phyloP scores from a whole-genome alignment of 2,888 invertebrate genomes.

The Cephus spinipes region DNA sequence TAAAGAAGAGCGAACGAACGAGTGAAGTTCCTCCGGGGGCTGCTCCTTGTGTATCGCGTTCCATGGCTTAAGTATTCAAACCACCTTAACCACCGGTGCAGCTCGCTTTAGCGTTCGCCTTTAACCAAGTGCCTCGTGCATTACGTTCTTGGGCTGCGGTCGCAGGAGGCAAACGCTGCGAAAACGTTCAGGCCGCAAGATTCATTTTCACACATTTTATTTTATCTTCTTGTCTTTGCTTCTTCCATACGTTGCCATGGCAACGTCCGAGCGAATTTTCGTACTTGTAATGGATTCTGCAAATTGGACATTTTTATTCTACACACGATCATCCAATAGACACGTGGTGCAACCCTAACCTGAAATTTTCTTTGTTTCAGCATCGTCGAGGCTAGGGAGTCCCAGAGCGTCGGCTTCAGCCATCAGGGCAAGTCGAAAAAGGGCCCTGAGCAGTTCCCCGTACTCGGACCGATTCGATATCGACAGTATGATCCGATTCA shows the following conservation, averaged over 20 bases:
- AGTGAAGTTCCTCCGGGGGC: background rate
- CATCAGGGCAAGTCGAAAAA: constrained; percentile 82
- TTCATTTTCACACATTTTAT: constrained; percentile 18
- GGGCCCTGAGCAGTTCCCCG: constrained; percentile 93
- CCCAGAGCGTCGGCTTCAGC: constrained; percentile 68
- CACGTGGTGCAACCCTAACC: background rate
- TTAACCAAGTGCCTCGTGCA: constrained; percentile 58
- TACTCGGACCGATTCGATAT: constrained; percentile 96
- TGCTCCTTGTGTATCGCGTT: constrained; percentile 48
- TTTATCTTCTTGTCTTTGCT: constrained; percentile 21
- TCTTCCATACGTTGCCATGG: background rate
- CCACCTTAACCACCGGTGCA: constrained; percentile 20
- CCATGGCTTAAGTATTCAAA: constrained; percentile 32
- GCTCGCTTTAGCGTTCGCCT: constrained; percentile 23
- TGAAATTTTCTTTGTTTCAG: constrained; percentile 38
- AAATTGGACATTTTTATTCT: constrained; percentile 2
- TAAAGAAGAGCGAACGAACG: constrained; percentile 34
- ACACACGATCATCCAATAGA: background rate
- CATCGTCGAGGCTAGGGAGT: constrained; percentile 74
- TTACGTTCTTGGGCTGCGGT: constrained; percentile 60
- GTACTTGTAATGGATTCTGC: background rate
- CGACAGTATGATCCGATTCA: constrained; percentile 95
- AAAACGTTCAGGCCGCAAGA: constrained; percentile 58
- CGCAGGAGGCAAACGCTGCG: constrained; percentile 56
- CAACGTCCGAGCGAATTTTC: background rate